Evolutionary conservation across 1,140 invertebrate species (phyloP), one percentile per base, ranked within the genome.

Genomic region (Euwallacea fornicatus): DNA sequence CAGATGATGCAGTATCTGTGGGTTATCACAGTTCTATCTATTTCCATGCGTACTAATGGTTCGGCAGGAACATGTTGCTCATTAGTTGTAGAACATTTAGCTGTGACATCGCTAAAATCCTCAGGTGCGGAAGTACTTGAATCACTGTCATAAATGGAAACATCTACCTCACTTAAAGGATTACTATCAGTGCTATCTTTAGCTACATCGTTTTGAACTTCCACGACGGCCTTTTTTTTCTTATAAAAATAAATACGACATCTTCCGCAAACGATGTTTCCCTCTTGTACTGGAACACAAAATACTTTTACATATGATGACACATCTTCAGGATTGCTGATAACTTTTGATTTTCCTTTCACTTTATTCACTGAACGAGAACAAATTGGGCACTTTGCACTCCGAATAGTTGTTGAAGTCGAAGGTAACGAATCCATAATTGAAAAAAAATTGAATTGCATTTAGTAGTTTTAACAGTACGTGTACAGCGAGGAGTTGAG

Each of bases 11-110:
- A 50, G 6, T 50, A 50, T 50, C 46, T 50, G 46, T 50, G 46
- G 46, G 46, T 50, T 50, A 50, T 50, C 46, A 50, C 46, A 50
- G 46, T 50, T 50, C 46, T 50, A 50, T 50, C 46, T 50, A 50
- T 50, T 50, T 50, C 46, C 46, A 50, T 13, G 46, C 46, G 13
- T 50, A 50, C 46, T 50, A 50, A 50, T 50, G 9, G 46, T 1
- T 50, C 13, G 46, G 46, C 13, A 50, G 46, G 13, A 50, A 50
- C 13, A 50, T 50, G 46, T 6, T 50, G 46, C 46, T 50, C 46
- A 50, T 50, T 50, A 50, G 46, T 50, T 50, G 46, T 50, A 50
- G 21, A 33, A 33, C 13, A 50, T 50, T 50, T 50, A 50, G 13
- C 46, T 50, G 46, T 50, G 46, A 50, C 46, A 50, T 50, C 46